Base-by-base conservation (phyloP, 2,888 invertebrate genomes). In the Anodontia alba region DNA sequence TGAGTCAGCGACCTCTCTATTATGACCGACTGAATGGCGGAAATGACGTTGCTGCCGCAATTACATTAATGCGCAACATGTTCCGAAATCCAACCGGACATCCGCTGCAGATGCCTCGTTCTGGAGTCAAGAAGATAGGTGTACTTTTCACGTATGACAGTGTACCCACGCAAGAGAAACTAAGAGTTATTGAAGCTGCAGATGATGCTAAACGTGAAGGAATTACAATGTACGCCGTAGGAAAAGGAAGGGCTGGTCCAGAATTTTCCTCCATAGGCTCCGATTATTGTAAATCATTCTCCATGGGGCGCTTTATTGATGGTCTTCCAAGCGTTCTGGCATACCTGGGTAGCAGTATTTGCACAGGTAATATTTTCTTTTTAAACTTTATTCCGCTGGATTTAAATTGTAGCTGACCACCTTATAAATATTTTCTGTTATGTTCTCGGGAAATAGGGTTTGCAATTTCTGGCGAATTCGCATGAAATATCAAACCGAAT, bases 261-360 rank as follows among this genome's bases (percentile, higher is more conserved):
- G 87, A 87, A 73, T 89, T 88, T 71, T 54, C 79, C 0, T 72
- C 80, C n/a, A 86, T 89, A 7, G 89, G 83, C 0, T 83, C 89
- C 0, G 85, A 86, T 73, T 79, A 79, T 31, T 89, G 89, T 67
- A 87, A 88, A 54, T 77, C 84, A 2, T 89, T 89, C 62, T 86
- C 87, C 10, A 84, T 89, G 89, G 89, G 86, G 17, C 84, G 87
- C 23, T 89, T 87, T 66, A 84, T 80, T 7, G 85, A 83, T n/a
- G 87, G 87, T 12, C 79, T 89, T n/a, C 85, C 84, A 38, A 87
- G 86, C 31, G 77, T 89, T 1, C 67, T 89, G 7, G 86, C 87
- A 0, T 89, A 88, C 54, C 76, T 89, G 5, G 89, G 89, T 10
- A 88, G 87, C 77, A 89, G 89, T 70, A 81, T 89, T 26, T 89